Evolutionary conservation across 2,797 vertebrate genomes (phyloP), one percentile per base, ranked within the genome.

Genomic region (Sebastes flavidus): DNA sequence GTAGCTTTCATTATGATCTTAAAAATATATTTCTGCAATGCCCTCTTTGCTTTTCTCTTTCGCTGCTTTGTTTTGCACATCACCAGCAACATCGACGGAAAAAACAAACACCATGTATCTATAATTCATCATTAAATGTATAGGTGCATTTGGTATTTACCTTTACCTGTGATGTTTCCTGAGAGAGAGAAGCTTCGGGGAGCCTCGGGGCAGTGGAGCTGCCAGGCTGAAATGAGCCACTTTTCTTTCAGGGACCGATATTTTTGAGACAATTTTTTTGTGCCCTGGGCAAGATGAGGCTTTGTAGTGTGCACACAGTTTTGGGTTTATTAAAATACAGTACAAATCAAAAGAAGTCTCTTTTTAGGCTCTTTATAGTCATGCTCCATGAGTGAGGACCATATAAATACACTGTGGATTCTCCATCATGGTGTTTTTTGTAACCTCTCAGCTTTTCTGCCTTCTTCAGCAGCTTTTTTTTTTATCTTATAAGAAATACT

Each of bases 171-270:
- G 29, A 69, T 65, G 66, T 59, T 74, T 77, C 54, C 70, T 65
- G 65, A 56, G 49, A 54, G 61, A 32, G 30, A 56, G 13, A 52
- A 1, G 70, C 78, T 54, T 65, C 22, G 6, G 73, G 76, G 38
- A 55, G 76, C 86, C 90, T 73, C 2, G n/a, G 78, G 84, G 84
- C 72, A 34, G 66, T 55, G 38, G 30, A 85, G 81, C 67, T 81
- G 65, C 52, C 22, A 46, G 63, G 38, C 29, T 77, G 27, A 68
- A 79, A 79, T 12, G 22, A 69, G 58, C 3, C n/a, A 10, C 24
- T 76, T 22, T 78, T 72, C 54, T 75, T 76, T 62, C 46, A 74
- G 69, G 59, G 65, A 71, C 20, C 32, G 22, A 73, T 69, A 56
- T 59, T 84, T 84, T 72, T 60, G 11, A 69, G 61, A 76, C 29